phyloP scores from a whole-genome alignment of 64 coral and sea anemone species.

The Stylophora pistillata region DNA sequence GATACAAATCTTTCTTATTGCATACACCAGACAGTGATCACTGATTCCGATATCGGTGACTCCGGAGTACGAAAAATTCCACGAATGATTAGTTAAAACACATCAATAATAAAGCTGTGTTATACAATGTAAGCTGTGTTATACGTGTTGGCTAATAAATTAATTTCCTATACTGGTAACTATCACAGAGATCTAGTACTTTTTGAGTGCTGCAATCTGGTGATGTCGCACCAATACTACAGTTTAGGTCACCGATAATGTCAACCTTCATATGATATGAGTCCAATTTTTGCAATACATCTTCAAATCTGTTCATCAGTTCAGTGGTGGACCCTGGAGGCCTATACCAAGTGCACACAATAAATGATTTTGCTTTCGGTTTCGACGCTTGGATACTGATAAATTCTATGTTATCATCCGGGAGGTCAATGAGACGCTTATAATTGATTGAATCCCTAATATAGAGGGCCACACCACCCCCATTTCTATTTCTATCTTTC shows the following conservation, averaged over 20 bases:
- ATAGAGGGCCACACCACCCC: conserved; percentile 4
- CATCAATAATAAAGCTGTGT: too few species aligned
- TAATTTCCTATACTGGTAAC: not conserved
- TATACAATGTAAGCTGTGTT: too few species aligned
- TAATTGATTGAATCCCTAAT: not conserved
- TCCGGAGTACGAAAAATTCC: too few species aligned
- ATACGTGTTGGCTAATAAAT: too few species aligned
- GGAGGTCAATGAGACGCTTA: not conserved
- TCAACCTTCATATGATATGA: conserved; percentile 9
- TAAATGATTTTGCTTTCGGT: conserved; percentile 24
- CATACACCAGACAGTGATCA: too few species aligned
- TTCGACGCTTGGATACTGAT: conserved; percentile 23
- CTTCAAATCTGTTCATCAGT: conserved; percentile 10
- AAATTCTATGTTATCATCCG: conserved; percentile 15
- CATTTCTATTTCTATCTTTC: not conserved
- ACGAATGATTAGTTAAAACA: too few species aligned
- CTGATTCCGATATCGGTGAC: too few species aligned
- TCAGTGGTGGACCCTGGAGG: conserved; percentile 11
- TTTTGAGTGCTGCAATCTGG: conserved; percentile 28
- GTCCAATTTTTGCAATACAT: conserved; percentile 6
- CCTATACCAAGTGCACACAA: conserved; percentile 15
- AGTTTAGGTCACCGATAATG: conserved; percentile 30
- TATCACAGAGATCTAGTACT: conserved; percentile 3
- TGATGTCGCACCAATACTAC: conserved; percentile 27
- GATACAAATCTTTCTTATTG: too few species aligned